Percentiles rank a stretch among this genome's conserved stretches.
Conservation (phyloP, 2,113 vertebrate species). For the Cheirogaleus medius region DNA sequence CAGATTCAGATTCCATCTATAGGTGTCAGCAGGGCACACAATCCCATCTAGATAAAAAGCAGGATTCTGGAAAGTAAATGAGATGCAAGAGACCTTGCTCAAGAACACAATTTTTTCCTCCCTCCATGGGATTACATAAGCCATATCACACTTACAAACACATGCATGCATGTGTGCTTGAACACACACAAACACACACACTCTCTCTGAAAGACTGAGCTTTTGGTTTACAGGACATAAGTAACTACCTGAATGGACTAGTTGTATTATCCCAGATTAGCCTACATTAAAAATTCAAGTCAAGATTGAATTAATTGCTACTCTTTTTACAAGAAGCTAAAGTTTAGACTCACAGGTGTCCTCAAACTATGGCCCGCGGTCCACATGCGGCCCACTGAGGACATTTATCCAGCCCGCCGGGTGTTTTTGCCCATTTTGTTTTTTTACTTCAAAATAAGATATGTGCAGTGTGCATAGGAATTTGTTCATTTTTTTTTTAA, state of each 20-base stretch:
- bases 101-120: not conserved
- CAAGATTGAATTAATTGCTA: not conserved
- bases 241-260: not conserved
- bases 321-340: not conserved
- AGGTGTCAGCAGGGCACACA: not conserved
- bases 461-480: no score
- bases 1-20: not conserved
- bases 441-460: no score
- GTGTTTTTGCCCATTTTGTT: no score
- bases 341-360: no score
- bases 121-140: not conserved
- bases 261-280: not conserved
- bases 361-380: no score
- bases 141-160: accelerated
- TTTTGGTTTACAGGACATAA: not conserved
- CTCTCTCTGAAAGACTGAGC: not conserved
- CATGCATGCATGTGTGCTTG: no score
- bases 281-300: not conserved
- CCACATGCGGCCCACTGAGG: no score
- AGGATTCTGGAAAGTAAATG: not conserved
- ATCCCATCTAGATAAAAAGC: not conserved
- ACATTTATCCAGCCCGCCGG: no score
- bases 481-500: no score
- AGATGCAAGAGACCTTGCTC: not conserved
- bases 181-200: not conserved